phyloP scores from a whole-genome alignment of 2,797 vertebrate species.

The Anguilla obscura region DNA sequence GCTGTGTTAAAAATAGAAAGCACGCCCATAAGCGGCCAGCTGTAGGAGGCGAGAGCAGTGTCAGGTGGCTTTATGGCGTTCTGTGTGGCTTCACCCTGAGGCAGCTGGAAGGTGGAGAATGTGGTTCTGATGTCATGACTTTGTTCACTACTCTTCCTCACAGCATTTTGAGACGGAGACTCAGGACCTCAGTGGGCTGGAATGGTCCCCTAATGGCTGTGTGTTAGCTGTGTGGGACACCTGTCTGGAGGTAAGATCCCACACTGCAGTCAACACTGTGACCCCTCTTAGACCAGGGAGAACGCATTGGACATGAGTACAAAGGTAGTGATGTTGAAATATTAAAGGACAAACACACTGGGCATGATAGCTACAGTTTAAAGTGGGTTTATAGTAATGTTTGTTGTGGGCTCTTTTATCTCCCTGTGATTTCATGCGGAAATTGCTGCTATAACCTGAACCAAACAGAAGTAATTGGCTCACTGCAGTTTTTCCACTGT shows the following conservation, averaged over 20 bases:
- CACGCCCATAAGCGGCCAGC: no score
- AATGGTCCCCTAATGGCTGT: constrained; percentile 96
- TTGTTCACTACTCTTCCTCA: not conserved
- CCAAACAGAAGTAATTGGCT: not conserved
- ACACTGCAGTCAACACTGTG: not conserved
- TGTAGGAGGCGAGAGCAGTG: no score
- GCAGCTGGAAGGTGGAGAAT: not conserved
- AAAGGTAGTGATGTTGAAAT: not conserved
- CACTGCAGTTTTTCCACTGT: not conserved
- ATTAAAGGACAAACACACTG: not conserved
- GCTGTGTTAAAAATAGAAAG: no score
- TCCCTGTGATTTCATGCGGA: not conserved
- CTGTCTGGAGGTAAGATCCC: constrained; percentile 84
- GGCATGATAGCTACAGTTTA: not conserved
- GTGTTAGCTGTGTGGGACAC: constrained; percentile 92
- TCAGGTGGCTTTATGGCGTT: no score
- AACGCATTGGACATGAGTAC: not conserved
- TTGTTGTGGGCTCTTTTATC: not conserved
- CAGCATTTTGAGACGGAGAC: constrained; percentile 97
- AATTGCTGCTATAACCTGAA: not conserved
- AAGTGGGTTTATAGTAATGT: not conserved
- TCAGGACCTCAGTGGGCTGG: constrained; percentile 87
- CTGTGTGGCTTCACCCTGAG: not conserved
- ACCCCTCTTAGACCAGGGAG: not conserved
- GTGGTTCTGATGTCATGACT: not conserved